A percentile compares a stretch with the other conserved stretches of the same genome.
Evolutionary conservation across 35 echinoderm and acorn worm species (phyloP).

Genomic region (Lytechinus pictus): DNA sequence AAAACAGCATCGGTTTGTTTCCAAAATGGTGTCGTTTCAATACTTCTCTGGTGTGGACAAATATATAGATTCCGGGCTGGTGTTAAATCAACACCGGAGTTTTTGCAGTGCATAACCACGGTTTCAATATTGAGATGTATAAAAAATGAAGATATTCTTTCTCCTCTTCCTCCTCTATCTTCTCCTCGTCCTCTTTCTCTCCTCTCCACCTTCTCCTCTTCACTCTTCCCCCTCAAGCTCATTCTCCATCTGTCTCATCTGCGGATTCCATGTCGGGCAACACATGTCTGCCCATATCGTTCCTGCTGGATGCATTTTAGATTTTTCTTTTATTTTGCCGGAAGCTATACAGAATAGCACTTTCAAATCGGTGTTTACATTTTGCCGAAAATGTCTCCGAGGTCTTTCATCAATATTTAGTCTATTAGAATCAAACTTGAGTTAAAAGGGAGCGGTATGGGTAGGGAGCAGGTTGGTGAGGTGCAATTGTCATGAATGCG

Average conservation of each 20-base stretch:
- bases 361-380: not conserved
- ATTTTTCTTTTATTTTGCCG: not conserved
- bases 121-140: too few relatives aligned
- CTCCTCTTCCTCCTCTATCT: too few relatives aligned
- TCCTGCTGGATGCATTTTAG: not conserved
- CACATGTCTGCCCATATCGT: not conserved
- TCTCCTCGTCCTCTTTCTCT: too few relatives aligned
- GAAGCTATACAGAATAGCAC: not conserved
- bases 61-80: too few relatives aligned
- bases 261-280: not conserved
- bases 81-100: too few relatives aligned
- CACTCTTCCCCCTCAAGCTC: not conserved
- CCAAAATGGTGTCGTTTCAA: too few relatives aligned
- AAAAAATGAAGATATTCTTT: too few relatives aligned
- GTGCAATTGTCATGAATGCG: not conserved
- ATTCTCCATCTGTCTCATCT: not conserved
- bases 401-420: not conserved
- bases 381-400: not conserved
- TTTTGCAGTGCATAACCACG: too few relatives aligned
- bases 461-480: not conserved
- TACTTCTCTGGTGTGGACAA: too few relatives aligned
- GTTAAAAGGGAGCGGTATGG: not conserved
- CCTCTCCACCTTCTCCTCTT: too few relatives aligned
- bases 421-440: not conserved
- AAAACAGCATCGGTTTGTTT: too few relatives aligned